Evolutionary conservation across 2,888 invertebrate species (phyloP).

Genomic region (Psylliodes chrysocephalus): DNA sequence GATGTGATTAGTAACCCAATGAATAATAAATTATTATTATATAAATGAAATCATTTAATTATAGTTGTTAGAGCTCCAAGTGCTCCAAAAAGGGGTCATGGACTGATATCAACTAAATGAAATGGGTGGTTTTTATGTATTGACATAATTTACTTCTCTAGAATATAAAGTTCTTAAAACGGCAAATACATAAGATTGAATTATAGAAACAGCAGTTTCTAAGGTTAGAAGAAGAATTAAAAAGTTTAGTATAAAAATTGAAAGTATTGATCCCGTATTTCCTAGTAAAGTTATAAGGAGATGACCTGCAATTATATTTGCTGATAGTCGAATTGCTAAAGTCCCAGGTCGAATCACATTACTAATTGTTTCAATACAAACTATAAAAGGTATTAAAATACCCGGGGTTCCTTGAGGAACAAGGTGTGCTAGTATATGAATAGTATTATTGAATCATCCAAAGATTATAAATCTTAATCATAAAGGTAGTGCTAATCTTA

Average conservation of each 20-base stretch:
- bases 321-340: slow-evolving; percentile 75
- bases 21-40: no score
- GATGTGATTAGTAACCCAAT: no score
- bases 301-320: slow-evolving; percentile 83
- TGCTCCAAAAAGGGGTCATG: no score
- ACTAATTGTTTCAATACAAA: slow-evolving; percentile 5
- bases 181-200: slow-evolving; percentile 76
- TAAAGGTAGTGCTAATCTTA: no score
- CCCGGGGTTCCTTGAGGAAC: background rate
- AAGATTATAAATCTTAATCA: no score
- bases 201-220: slow-evolving; percentile 72
- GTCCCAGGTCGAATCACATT: slow-evolving; percentile 66
- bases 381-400: slow-evolving; percentile 3
- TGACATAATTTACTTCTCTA: slow-evolving; percentile 71
- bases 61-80: no score
- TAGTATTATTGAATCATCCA: no score
- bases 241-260: slow-evolving; percentile 27
- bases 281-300: slow-evolving; percentile 73
- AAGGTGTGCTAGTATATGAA: no score
- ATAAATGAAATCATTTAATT: no score
- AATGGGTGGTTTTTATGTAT: slow-evolving; percentile 69
- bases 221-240: slow-evolving; percentile 63
- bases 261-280: slow-evolving; percentile 59
- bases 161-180: slow-evolving; percentile 74
- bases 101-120: slow-evolving; percentile 74